These are phyloP conservation scores for Mormoops blainvillei DNA, from an alignment of 2,113 vertebrate genomes.

Conservation along the genomic window DNA sequence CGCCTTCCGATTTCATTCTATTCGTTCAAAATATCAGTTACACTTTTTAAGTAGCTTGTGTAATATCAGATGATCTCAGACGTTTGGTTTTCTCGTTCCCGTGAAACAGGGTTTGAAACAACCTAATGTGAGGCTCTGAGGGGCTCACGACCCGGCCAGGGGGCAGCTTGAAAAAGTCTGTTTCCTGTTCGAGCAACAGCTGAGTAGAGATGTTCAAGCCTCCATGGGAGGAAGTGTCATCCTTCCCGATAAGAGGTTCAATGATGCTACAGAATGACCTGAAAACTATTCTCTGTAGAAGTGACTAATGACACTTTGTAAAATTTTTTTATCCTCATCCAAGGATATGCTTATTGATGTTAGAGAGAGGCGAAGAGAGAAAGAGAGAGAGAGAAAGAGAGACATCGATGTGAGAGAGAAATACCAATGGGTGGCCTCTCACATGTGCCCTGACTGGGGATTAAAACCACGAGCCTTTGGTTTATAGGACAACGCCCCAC, in stretches of 20 bases:
- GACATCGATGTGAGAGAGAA: too few relatives aligned
- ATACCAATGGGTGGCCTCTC: too few relatives aligned
- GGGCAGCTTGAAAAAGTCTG: neutral
- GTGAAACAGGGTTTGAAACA: neutral
- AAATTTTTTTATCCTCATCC: too few relatives aligned
- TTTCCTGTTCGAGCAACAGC: neutral
- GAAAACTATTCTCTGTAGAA: neutral
- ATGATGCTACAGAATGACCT: neutral
- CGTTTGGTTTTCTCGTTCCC: neutral
- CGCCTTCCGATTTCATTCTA: neutral
- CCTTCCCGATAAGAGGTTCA: neutral
- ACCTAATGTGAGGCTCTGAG: neutral
- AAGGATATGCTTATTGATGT: too few relatives aligned
- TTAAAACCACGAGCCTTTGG: too few relatives aligned
- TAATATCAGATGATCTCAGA: neutral
- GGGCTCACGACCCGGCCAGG: rapidly evolving
- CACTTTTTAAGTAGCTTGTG: neutral
- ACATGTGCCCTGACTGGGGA: too few relatives aligned
- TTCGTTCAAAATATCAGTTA: neutral
- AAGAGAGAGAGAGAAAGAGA: too few relatives aligned
- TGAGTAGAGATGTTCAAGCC: neutral
- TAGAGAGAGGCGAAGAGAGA: too few relatives aligned
- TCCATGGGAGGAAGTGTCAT: neutral
- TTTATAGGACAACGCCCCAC: too few relatives aligned
- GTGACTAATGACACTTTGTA: neutral